These are phyloP conservation scores for Agrochola macilenta DNA, from an alignment of 2,888 invertebrate species.

Conservation along the genomic window DNA sequence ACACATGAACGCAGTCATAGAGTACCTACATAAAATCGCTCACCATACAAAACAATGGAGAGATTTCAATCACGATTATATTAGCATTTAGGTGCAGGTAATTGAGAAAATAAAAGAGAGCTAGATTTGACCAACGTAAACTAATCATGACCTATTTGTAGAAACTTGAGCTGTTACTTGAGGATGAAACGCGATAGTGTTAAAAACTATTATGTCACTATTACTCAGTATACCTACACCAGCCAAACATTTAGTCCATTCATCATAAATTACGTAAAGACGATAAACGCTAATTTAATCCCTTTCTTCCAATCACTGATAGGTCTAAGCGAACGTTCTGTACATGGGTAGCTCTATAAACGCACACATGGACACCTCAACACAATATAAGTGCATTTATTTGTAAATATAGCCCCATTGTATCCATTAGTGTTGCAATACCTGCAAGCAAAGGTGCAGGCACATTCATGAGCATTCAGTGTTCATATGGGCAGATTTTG, in stretches of 20 bases:
- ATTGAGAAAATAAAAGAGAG: constrained; percentile 11
- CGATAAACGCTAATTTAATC: constrained; percentile 28
- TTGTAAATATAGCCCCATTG: constrained; percentile 32
- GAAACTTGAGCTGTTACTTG: constrained; percentile 20
- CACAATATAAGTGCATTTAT: not conserved
- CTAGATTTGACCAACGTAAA: constrained; percentile 11
- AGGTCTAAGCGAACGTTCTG: constrained; percentile 19
- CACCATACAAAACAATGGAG: not conserved
- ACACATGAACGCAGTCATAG: constrained; percentile 16
- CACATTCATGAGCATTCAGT: constrained; percentile 3
- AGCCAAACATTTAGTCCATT: constrained; percentile 18
- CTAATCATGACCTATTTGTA: constrained; percentile 12
- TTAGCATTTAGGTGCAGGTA: constrained; percentile 3
- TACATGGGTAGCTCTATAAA: not conserved
- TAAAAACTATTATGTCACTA: constrained; percentile 24
- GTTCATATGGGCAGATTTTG: not conserved
- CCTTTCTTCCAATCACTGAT: constrained; percentile 26
- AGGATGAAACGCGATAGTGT: constrained; percentile 17
- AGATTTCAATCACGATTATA: constrained; percentile 10
- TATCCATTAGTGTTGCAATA: not conserved
- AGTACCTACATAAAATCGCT: constrained; percentile 18
- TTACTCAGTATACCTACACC: constrained; percentile 9
- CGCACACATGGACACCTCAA: constrained; percentile 13
- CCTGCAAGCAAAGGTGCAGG: not conserved
- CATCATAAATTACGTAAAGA: constrained; percentile 30